A percentile compares a stretch with the other conserved stretches of the same genome.
Conservation (phyloP, 2,888 invertebrate species). For the Troides oblongomaculatus region DNA sequence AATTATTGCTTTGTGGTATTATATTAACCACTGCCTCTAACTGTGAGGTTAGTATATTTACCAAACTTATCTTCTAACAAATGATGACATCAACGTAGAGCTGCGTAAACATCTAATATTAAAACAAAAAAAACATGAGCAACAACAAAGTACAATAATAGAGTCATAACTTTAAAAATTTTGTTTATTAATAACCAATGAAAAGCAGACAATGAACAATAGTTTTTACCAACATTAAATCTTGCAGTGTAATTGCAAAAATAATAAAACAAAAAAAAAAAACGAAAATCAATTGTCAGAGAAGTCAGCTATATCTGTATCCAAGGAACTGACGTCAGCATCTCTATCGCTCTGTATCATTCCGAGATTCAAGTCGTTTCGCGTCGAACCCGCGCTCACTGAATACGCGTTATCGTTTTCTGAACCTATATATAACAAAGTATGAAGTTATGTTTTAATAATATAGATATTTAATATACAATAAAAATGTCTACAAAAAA, state of each 20-base stretch:
- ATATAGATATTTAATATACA: no score
- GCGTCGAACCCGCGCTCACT: slow-evolving; percentile 28
- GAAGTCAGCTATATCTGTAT: slow-evolving; percentile 59
- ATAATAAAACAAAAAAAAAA: background rate
- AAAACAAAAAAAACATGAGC: no score
- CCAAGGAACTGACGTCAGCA: slow-evolving; percentile 67
- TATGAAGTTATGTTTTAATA: background rate
- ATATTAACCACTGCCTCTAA: no score
- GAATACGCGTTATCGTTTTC: slow-evolving; percentile 26
- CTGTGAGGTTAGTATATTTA: no score
- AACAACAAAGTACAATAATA: background rate
- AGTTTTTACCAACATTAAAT: background rate
- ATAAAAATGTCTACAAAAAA: no score
- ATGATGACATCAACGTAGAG: no score
- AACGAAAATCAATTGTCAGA: slow-evolving; percentile 48
- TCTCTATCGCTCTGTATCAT: slow-evolving; percentile 55
- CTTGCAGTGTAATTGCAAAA: background rate
- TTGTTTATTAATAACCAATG: slow-evolving; percentile 21
- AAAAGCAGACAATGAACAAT: slow-evolving; percentile 21
- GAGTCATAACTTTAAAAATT: slow-evolving; percentile 7
- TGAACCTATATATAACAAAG: slow-evolving; percentile 17
- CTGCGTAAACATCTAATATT: no score
- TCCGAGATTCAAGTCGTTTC: slow-evolving; percentile 15
- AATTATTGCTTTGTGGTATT: no score
- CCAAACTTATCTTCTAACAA: no score